phyloP scores from a whole-genome alignment of 2,113 vertebrate species.

The Saccopteryx leptura region DNA sequence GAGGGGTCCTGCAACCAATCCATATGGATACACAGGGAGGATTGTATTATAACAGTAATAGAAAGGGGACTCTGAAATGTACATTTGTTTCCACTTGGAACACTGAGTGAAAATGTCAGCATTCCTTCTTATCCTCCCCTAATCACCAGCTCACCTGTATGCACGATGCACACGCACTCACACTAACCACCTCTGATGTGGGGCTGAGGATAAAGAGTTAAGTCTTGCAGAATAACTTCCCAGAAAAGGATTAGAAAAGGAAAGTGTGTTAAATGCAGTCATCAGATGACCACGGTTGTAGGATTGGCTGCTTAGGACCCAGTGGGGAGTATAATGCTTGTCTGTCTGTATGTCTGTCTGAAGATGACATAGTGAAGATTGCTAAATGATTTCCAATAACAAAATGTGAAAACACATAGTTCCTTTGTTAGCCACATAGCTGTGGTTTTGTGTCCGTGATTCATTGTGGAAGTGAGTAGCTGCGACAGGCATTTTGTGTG shows the following conservation, averaged over 20 bases:
- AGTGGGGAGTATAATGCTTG: not conserved
- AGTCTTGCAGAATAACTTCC: slow-evolving; percentile 18
- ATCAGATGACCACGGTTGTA: not conserved
- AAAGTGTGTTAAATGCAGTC: not conserved
- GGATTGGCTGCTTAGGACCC: not conserved
- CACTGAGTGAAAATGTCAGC: not conserved
- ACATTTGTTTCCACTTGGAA: not conserved
- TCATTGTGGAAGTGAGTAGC: slow-evolving; percentile 84
- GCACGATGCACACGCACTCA: too few relatives aligned
- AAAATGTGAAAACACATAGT: slow-evolving; percentile 75
- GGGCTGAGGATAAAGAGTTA: not conserved
- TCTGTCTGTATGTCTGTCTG: slow-evolving; percentile 62
- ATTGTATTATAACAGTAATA: not conserved
- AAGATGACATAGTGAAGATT: slow-evolving; percentile 72
- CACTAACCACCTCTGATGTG: not conserved
- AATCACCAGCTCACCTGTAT: not conserved
- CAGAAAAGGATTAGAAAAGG: slow-evolving; percentile 26
- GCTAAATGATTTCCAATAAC: slow-evolving; percentile 73
- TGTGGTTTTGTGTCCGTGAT: slow-evolving; percentile 82
- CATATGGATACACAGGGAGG: not conserved
- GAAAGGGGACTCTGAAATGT: not conserved
- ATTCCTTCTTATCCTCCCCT: not conserved
- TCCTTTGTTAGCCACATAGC: slow-evolving; percentile 74
- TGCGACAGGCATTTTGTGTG: slow-evolving; percentile 74
- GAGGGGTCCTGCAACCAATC: not conserved